Conservation (phyloP, 2,797 vertebrate species). For the Acrocephalus scirpaceus region DNA sequence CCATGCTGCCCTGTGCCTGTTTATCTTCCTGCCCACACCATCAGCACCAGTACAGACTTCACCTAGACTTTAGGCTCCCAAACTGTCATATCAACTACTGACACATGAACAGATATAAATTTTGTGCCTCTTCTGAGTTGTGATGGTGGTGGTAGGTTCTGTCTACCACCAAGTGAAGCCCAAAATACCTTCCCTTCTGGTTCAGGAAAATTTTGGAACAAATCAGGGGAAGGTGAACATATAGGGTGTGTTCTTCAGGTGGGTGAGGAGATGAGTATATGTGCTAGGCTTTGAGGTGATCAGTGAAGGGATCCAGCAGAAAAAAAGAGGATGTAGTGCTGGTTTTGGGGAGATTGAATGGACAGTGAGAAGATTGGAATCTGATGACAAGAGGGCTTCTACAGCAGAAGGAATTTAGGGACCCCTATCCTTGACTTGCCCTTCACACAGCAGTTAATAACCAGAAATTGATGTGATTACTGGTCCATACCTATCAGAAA, state of each 20-base stretch:
- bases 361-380: neutral
- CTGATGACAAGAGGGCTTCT: rapidly evolving
- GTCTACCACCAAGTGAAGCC: neutral
- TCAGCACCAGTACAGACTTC: neutral
- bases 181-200: neutral
- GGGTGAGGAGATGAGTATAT: neutral
- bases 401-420: neutral
- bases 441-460: neutral
- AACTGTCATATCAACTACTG: rapidly evolving
- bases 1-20: neutral
- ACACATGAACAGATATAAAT: neutral
- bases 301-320: neutral
- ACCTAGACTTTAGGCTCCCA: neutral
- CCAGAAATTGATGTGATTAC: neutral
- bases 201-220: neutral
- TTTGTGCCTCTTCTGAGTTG: rapidly evolving
- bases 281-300: neutral
- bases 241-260: rapidly evolving
- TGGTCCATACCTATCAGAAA: neutral
- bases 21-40: neutral
- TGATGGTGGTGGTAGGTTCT: neutral
- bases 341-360: neutral
- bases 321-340: rapidly evolving
- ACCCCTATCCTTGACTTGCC: neutral
- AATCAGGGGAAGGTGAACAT: rapidly evolving